Conservation (phyloP, 2,113 vertebrate species). For the Procavia capensis region DNA sequence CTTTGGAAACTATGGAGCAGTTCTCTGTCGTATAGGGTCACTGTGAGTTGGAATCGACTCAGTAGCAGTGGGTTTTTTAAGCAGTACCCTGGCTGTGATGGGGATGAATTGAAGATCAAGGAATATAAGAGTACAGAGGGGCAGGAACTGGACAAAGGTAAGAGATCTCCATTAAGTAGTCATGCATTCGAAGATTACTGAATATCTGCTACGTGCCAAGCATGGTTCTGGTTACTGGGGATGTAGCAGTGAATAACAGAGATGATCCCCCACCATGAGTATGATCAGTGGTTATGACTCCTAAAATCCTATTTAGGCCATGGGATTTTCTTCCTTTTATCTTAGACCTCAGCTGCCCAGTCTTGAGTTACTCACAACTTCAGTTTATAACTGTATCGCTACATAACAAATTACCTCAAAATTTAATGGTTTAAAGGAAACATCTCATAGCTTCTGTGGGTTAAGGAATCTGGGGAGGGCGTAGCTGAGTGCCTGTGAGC, state of each 20-base stretch:
- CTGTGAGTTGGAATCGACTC: no score
- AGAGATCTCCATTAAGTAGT: not conserved
- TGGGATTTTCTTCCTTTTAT: not conserved
- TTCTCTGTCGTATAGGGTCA: no score
- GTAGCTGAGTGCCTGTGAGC: not conserved
- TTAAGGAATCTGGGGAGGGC: not conserved
- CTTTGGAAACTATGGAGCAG: no score
- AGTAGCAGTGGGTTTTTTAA: no score
- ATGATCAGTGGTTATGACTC: conserved; percentile 9
- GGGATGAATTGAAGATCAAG: not conserved
- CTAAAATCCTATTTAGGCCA: not conserved
- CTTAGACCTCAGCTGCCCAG: not conserved
- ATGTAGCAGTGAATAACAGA: not conserved
- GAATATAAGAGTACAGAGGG: not conserved
- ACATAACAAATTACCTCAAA: conserved; percentile 3
- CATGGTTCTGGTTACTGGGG: not conserved
- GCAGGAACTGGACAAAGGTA: not conserved
- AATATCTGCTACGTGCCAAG: not conserved
- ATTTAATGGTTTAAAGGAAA: not conserved
- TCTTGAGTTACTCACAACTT: conserved; percentile 27
- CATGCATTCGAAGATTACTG: not conserved
- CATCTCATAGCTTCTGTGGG: not conserved
- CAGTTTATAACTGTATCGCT: conserved; percentile 12
- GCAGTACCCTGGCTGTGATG: not conserved
- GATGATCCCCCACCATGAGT: not conserved